Evolutionary conservation across 2,113 vertebrate genomes (phyloP), one percentile per base, ranked within the genome.

Genomic region (Aldabrachelys gigantea): DNA sequence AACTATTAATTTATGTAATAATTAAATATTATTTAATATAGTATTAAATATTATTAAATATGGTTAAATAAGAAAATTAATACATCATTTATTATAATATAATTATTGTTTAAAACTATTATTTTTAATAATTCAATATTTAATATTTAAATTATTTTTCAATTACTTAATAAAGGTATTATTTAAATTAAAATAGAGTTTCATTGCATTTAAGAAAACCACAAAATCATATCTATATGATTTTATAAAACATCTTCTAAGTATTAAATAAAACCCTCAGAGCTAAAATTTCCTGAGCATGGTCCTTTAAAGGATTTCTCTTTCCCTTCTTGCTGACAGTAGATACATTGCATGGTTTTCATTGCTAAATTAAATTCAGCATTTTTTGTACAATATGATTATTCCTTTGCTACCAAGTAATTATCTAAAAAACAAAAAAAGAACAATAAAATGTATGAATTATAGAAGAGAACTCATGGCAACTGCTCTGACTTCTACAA

Each of bases 391-490:
- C 65, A 82, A 85, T 47, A 72, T 82, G 84, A 92, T 93, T 95
- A 97, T 94, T 95, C 87, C 87, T 97, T 91, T 97, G 87, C 84
- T 47, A 88, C 38, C 85, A 87, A 95, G 89, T 92, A 92, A 92
- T 97, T 96, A 94, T 90, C 88, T 95, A 91, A 96, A 97, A 95
- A 97, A 78, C 82, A 96, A 97, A 97, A 97, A 93, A 85, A 94
- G 85, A 95, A 93, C 78, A 95, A 97, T 97, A 97, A 97, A 97
- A 75, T 88, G 93, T 87, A 94, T 95, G 94, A 97, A 95, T 97
- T 96, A 97, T 93, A 94, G 90, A 85, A 85, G 83, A 89, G 88
- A 72, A 88, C 52, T 90, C 85, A 75, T 89, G 92, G 79, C 94
- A 96, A 93, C 65, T 92, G 87, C 52, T 96, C 90, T 35, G 86